Conservation (phyloP, 2,113 vertebrate genomes). For the Scopus umbretta region DNA sequence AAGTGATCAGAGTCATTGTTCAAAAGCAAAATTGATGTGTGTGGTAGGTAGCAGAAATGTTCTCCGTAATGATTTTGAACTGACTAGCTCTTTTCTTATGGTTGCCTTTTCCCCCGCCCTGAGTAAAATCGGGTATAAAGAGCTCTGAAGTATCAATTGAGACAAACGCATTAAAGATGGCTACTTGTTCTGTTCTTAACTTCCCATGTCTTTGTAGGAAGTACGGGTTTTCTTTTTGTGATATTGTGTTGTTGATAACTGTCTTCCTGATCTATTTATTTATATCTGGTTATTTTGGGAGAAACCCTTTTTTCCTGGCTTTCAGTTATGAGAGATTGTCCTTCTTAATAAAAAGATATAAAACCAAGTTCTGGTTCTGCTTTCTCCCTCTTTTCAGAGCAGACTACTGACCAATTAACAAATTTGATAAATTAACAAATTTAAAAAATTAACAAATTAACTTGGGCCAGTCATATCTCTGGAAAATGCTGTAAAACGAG, state of each 20-base stretch:
- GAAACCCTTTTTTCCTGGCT: not conserved
- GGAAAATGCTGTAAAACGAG: not conserved
- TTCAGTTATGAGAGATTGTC: not conserved
- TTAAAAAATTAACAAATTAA: not conserved
- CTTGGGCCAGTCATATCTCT: fast-evolving
- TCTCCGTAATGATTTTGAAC: conserved; percentile 41
- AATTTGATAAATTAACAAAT: not conserved
- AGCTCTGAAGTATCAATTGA: conserved; percentile 14
- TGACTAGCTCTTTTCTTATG: conserved; percentile 30
- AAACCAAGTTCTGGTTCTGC: not conserved
- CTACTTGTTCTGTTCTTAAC: not conserved
- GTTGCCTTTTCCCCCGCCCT: not conserved
- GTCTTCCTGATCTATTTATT: not conserved
- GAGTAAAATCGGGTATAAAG: conserved; percentile 30
- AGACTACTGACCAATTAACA: not conserved
- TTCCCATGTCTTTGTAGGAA: not conserved
- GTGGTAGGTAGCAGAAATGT: conserved; percentile 12
- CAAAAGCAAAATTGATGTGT: conserved; percentile 18
- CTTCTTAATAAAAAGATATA: not conserved
- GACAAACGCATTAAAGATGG: conserved; percentile 31
- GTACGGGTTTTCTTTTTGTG: not conserved
- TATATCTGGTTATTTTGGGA: not conserved
- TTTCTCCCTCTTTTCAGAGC: not conserved
- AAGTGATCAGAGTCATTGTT: conserved; percentile 16
- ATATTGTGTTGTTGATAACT: not conserved